These are phyloP conservation scores for Prinia subflava DNA, from an alignment of 2,113 vertebrate species.

Conservation along the genomic window DNA sequence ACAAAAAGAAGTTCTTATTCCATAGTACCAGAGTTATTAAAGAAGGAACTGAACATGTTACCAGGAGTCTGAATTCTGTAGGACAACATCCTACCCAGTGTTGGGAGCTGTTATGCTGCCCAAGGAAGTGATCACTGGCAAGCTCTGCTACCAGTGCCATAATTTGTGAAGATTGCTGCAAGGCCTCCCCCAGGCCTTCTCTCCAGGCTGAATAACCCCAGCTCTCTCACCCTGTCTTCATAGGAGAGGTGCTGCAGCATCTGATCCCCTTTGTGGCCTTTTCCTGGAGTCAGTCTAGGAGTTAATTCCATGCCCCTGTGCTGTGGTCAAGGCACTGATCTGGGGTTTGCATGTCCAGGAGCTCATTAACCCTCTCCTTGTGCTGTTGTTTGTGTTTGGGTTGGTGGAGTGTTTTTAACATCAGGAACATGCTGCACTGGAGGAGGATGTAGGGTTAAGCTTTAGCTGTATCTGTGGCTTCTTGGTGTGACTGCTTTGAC, in stretches of 20 bases:
- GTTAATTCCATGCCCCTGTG: background rate
- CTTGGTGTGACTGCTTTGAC: background rate
- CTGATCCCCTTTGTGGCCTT: background rate
- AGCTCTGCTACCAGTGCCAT: background rate
- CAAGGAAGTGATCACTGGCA: background rate
- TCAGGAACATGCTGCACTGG: background rate
- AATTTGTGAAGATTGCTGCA: background rate
- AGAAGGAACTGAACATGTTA: background rate
- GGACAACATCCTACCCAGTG: background rate
- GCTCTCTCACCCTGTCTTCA: background rate
- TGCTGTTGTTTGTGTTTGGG: background rate
- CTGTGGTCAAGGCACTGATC: rapidly evolving
- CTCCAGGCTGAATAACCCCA: background rate
- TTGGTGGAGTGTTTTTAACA: background rate
- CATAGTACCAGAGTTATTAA: background rate
- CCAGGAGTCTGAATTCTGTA: background rate
- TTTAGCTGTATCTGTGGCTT: background rate
- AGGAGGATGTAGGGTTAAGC: background rate
- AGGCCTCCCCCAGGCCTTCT: background rate
- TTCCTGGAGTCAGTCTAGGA: background rate
- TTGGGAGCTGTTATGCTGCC: background rate
- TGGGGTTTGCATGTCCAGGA: background rate
- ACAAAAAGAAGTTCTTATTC: background rate
- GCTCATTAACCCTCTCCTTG: rapidly evolving
- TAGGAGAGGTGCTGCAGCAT: background rate